Evolutionary conservation across 2,888 invertebrate species (phyloP).

Genomic region (Ganaspis brasiliensis): DNA sequence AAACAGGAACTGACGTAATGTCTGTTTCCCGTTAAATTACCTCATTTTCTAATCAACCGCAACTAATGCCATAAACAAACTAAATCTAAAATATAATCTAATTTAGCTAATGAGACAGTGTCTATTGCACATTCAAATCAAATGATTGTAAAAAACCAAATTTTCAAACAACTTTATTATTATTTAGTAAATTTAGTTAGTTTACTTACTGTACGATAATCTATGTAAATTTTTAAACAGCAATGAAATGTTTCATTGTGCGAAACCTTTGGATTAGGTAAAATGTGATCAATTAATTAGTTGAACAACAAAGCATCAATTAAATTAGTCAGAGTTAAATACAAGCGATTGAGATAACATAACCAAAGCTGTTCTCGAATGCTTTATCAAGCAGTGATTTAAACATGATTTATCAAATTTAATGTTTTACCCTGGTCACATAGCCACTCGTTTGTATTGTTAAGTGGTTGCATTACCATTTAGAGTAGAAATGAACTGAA

Average conservation of each 20-base stretch:
- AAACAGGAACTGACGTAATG: conserved; percentile 67
- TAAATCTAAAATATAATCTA: background rate
- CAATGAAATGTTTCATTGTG: too few species aligned
- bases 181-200: too few species aligned
- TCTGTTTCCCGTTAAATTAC: conserved; percentile 59
- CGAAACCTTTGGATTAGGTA: too few species aligned
- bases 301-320: background rate
- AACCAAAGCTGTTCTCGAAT: conserved; percentile 22
- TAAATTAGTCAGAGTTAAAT: background rate
- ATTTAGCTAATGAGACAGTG: background rate
- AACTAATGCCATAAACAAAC: background rate
- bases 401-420: conserved; percentile 2
- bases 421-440: background rate
- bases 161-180: too few species aligned
- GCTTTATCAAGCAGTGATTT: conserved; percentile 26
- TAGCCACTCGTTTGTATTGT: background rate
- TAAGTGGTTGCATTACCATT: conserved; percentile 21
- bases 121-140: background rate
- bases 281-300: background rate
- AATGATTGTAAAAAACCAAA: too few species aligned
- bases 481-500: conserved; percentile 23
- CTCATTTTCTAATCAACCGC: conserved; percentile 24
- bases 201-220: too few species aligned
- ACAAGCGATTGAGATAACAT: background rate
- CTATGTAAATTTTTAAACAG: too few species aligned